Percentiles rank a stretch among this genome's conserved stretches.
Evolutionary conservation across 2,888 invertebrate genomes (phyloP).

Genomic region (Tenthredo livida): DNA sequence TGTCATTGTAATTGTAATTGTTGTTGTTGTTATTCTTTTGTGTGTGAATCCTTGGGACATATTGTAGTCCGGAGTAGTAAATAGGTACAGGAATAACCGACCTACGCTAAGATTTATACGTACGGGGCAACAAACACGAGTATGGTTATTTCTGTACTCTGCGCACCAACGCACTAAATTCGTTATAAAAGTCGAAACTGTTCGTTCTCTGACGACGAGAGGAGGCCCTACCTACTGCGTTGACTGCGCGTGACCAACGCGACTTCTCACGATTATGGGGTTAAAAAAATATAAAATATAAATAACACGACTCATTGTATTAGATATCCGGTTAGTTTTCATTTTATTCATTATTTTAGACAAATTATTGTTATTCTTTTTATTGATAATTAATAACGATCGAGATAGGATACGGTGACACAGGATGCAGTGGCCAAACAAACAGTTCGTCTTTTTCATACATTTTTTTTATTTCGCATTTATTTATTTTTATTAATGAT

Average conservation of each 20-base stretch:
- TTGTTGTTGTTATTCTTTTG: background rate
- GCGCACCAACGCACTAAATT: conserved; percentile 40
- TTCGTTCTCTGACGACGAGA: background rate
- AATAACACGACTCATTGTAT: background rate
- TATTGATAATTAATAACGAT: background rate
- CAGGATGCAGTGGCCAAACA: background rate
- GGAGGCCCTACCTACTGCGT: conserved; percentile 5
- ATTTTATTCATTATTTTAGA: background rate
- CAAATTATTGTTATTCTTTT: background rate
- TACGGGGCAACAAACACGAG: conserved; percentile 1
- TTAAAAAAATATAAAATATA: conserved; percentile 21
- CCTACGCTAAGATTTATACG: conserved; percentile 61
- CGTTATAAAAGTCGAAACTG: conserved; percentile 35
- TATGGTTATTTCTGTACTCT: conserved; percentile 24
- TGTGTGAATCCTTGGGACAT: background rate
- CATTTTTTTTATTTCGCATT: background rate
- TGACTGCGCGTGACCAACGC: conserved; percentile 13
- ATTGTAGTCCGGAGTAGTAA: background rate
- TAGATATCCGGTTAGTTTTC: background rate
- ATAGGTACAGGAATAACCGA: conserved; percentile 59
- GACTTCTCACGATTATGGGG: background rate
- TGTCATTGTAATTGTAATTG: too few relatives aligned
- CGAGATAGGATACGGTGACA: background rate
- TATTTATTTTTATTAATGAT: background rate
- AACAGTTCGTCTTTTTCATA: background rate